A percentile compares a stretch with the other conserved stretches of the same genome.
Conservation (phyloP, 2,888 invertebrate species). For the Rhopalosiphum nymphaeae region DNA sequence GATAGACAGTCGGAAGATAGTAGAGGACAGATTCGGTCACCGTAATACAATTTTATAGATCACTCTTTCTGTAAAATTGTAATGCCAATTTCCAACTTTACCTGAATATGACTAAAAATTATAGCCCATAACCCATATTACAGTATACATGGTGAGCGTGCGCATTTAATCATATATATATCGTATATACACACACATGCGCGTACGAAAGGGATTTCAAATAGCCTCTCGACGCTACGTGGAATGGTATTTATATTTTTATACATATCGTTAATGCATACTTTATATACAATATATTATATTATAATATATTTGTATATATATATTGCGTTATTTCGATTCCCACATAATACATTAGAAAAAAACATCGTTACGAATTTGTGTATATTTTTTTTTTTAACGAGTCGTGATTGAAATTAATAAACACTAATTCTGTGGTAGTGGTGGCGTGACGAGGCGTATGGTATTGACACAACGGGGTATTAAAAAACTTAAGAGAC, state of each 20-base stretch:
- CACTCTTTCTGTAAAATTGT: neutral
- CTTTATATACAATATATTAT: neutral
- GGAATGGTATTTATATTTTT: slow-evolving; percentile 28
- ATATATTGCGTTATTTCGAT: neutral
- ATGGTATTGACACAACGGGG: neutral
- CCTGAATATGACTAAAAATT: neutral
- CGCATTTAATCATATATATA: neutral
- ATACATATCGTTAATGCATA: neutral
- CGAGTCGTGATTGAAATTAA: slow-evolving; percentile 35
- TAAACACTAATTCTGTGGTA: neutral
- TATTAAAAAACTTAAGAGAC: slow-evolving; percentile 9
- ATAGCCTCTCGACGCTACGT: neutral
- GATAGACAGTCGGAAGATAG: neutral
- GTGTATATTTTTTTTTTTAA: neutral
- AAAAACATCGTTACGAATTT: neutral
- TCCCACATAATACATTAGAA: slow-evolving; percentile 9
- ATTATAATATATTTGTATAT: no score
- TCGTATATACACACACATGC: neutral
- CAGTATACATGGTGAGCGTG: neutral
- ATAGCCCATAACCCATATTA: neutral
- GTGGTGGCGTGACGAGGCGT: neutral
- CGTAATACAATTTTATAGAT: neutral
- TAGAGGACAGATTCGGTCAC: neutral
- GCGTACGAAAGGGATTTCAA: neutral
- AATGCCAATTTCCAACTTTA: neutral